Evolutionary conservation across 1,140 invertebrate species (phyloP), one percentile per base, ranked within the genome.

Genomic region (Amyelois transitella): DNA sequence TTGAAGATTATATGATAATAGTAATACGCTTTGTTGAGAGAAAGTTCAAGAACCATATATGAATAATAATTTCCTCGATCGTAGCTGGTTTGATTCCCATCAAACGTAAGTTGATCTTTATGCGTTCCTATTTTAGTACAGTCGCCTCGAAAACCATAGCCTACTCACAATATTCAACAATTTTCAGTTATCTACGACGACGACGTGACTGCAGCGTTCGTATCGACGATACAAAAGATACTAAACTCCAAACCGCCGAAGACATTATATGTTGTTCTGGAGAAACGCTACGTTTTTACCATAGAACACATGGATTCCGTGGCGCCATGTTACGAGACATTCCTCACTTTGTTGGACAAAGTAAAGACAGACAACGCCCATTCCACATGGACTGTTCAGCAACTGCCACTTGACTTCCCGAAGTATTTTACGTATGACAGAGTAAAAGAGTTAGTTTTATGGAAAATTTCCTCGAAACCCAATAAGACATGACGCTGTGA

Each of bases 231-330:
- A 47, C 90, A 92, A 60, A 91, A 92, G 67, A 86, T 97, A 6
- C 81, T 97, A 25, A 84, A 86, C 20, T 87, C 88, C 0, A 88
- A 90, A 10, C 88, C 88, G 1, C 75, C 86, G 32, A 94, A 94
- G 82, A 90, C 82, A 6, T 81, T 94, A n/a, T 96, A 94, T 62
- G 88, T 97, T 19, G 93, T 94, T 2, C 71, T 97, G 43, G 96
- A 97, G 74, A 97, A 97, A 84, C 91, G 95, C 44, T 96, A 92
- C 75, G 95, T 96, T 2, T 97, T 96, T 66, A 96, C 95, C 3
- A 80, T 95, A 54, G 89, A 91, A 1, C 94, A 96, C 69, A 90
- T 95, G 71, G 94, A 96, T 58, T 91, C 92, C 0, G 91, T 92
- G 18, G 94, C 96, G 2, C 95, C 95, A 0, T 96, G 95, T 88